Percentiles rank a stretch among this genome's conserved stretches.
Conservation (phyloP, 2,113 vertebrate genomes). For the Morphnarchus princeps region DNA sequence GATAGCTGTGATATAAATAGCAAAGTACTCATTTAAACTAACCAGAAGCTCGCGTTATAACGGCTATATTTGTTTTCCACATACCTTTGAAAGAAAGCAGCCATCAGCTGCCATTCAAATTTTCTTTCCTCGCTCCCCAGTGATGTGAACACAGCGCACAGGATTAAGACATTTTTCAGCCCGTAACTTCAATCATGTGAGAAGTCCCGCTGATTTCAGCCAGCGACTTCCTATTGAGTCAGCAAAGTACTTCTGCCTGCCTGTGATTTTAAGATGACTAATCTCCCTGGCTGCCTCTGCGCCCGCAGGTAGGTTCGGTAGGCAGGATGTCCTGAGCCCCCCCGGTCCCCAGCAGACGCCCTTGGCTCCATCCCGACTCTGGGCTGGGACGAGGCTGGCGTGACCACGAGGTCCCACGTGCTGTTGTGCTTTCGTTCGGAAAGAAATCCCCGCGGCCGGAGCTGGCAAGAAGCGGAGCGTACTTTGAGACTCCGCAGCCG, state of each 20-base stretch:
- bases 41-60: background rate
- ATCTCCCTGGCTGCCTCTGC: background rate
- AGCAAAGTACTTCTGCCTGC: background rate
- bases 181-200: background rate
- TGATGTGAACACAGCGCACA: background rate
- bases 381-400: fast-evolving
- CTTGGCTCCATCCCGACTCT: background rate
- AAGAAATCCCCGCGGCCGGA: background rate
- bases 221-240: conserved; percentile 39
- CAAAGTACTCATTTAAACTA: background rate
- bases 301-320: background rate
- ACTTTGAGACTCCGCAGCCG: fast-evolving
- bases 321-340: background rate
- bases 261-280: background rate
- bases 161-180: background rate
- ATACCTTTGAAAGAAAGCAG: background rate
- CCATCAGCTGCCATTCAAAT: background rate
- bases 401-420: background rate
- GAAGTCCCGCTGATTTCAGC: conserved; percentile 8
- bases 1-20: background rate
- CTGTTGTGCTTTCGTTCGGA: background rate
- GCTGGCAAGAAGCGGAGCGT: background rate
- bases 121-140: background rate
- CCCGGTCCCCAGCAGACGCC: background rate
- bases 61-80: background rate